Base-by-base conservation (phyloP, 2,888 invertebrate species). In the Sphaerophoria taeniata region DNA sequence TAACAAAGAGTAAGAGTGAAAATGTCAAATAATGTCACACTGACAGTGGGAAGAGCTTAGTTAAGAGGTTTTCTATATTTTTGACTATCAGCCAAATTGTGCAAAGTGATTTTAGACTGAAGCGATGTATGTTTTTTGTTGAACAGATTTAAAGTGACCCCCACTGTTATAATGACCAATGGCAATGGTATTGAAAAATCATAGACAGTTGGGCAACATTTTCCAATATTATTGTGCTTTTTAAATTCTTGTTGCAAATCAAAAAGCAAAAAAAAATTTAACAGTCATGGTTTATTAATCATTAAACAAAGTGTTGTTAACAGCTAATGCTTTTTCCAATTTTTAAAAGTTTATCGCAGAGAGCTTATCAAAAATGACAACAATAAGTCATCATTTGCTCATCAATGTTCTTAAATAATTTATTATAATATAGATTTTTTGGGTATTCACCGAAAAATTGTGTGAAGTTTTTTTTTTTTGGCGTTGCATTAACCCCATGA, bases 161-260 rank as follows among this genome's bases (percentile, higher is more conserved):
- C 60, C 60, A 43, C 60, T 60, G 39, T 60, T 12, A 3, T 0
- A 24, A 63, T 69, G 49, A 31, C 0, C 34, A 16, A 43, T 24
- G 43, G n/a, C n/a, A 55, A 49, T 16, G 45, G 11, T 36, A n/a
- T 39, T 65, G 49, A 34, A 24, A 7, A 56, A 16, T 39, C 14
- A 31, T 79, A 84, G 84, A 84, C 84, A 76, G 75, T 79, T 84
- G 84, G 84, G 84, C 84, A 84, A 84, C 84, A n/a, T 14, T 56
- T 74, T 73, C n/a, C 53, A 43, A 55, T 60, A 16, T 63, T 63
- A 33, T 60, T 51, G 58, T 61, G 75, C 75, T 24, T 81, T 81
- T 81, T 51, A 16, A 70, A 34, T 56, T 71, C 51, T 43, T 70
- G 53, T 51, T 56, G 65, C 70, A 65, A 70, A 74, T 51, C 49